Evolutionary conservation across 1,140 invertebrate genomes (phyloP).

Genomic region (Micrasema longulum): DNA sequence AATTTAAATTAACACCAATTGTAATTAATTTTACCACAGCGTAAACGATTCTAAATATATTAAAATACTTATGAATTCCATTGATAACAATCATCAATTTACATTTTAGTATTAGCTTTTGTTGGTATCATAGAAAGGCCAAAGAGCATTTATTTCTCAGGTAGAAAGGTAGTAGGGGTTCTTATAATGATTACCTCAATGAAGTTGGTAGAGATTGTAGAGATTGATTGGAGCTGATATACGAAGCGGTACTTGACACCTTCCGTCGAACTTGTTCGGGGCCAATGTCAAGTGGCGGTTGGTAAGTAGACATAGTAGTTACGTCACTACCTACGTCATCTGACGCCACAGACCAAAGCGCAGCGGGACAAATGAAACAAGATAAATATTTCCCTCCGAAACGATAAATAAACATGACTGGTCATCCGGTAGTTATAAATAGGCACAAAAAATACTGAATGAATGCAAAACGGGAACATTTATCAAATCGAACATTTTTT

Average conservation of each 20-base stretch:
- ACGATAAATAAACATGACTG: slow-evolving; percentile 24
- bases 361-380: neutral
- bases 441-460: neutral
- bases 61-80: too few species aligned
- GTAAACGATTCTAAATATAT: too few species aligned
- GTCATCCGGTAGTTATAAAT: slow-evolving; percentile 4
- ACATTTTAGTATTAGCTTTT: too few species aligned
- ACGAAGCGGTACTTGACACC: neutral
- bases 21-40: too few species aligned
- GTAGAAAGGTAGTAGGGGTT: too few species aligned
- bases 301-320: neutral
- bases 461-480: too few species aligned
- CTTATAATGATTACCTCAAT: too few species aligned
- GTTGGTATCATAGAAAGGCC: too few species aligned
- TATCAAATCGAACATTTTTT: too few species aligned
- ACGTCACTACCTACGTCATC: slow-evolving; percentile 1
- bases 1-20: too few species aligned
- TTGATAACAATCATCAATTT: too few species aligned
- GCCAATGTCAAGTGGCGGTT: slow-evolving; percentile 26
- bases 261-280: neutral
- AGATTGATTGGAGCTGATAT: slow-evolving; percentile 26
- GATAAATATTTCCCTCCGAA: slow-evolving; percentile 10
- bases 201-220: slow-evolving; percentile 30
- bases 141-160: too few species aligned
- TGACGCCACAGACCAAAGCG: slow-evolving; percentile 9